These are phyloP conservation scores for Protaetia brevitarsis DNA, from an alignment of 1,140 invertebrate species.

Conservation along the genomic window DNA sequence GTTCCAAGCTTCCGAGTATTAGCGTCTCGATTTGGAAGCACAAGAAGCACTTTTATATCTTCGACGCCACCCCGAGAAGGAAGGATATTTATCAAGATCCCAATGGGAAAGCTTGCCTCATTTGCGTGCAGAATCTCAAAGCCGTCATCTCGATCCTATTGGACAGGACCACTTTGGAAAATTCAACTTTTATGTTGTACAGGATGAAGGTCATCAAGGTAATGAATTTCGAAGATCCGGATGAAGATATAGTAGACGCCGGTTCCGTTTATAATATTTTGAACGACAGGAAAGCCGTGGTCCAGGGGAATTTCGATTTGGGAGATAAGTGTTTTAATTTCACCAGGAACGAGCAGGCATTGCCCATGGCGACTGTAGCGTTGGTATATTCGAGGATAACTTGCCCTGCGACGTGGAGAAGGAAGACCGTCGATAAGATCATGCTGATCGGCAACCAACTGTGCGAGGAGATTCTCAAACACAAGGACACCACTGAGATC, in stretches of 20 bases:
- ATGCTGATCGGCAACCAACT: constrained; percentile 53
- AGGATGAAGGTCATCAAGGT: constrained; percentile 51
- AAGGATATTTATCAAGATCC: constrained; percentile 41
- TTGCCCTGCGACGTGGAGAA: constrained; percentile 54
- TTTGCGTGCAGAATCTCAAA: constrained; percentile 52
- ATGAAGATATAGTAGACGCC: constrained; percentile 48
- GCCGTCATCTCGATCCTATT: constrained; percentile 52
- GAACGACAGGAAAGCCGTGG: constrained; percentile 53
- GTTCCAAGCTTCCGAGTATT: constrained; percentile 50
- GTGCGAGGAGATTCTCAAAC: constrained; percentile 49
- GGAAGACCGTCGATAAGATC: constrained; percentile 55
- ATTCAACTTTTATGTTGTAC: constrained; percentile 53
- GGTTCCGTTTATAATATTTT: constrained; percentile 54
- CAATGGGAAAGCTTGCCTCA: constrained; percentile 50
- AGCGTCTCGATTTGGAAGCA: constrained; percentile 55
- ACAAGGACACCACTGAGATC: constrained; percentile 48
- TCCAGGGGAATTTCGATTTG: constrained; percentile 55
- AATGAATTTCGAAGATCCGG: constrained; percentile 47
- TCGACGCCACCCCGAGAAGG: constrained; percentile 52
- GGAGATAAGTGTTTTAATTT: constrained; percentile 55
- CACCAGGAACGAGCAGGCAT: constrained; percentile 52
- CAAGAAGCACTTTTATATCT: constrained; percentile 53
- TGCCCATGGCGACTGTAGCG: constrained; percentile 51
- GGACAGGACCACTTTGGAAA: constrained; percentile 50
- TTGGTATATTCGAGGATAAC: constrained; percentile 57